Percentiles rank a stretch among this genome's conserved stretches.
phyloP scores from a whole-genome alignment of 2,797 vertebrate genomes.

The Amazona ochrocephala region DNA sequence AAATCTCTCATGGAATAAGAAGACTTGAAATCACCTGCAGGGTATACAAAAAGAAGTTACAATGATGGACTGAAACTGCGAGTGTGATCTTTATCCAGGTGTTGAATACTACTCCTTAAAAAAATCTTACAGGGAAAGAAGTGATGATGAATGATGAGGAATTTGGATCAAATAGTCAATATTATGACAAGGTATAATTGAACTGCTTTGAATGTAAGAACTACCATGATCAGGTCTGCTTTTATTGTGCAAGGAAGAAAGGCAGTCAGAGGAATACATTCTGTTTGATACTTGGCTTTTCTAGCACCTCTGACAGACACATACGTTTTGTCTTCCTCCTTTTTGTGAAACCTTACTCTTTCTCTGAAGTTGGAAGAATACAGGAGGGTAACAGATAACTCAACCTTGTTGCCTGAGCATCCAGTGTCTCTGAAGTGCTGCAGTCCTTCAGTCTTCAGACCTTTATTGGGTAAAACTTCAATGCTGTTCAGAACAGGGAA shows the following conservation, averaged over 20 bases:
- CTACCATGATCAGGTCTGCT: background rate
- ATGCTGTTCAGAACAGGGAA: background rate
- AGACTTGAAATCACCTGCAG: background rate
- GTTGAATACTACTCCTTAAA: background rate
- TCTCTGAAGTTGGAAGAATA: background rate
- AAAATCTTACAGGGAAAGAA: background rate
- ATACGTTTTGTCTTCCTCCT: background rate
- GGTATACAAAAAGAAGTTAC: background rate
- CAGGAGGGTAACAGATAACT: background rate
- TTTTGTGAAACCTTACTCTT: background rate
- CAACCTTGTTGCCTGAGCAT: background rate
- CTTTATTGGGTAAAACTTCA: background rate
- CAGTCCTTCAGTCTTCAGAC: background rate
- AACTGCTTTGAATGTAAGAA: background rate
- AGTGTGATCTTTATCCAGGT: background rate
- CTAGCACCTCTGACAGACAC: background rate
- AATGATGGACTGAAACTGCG: background rate
- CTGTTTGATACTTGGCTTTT: background rate
- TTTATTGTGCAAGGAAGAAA: background rate
- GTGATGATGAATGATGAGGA: background rate
- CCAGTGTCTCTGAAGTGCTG: background rate
- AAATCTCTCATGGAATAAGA: background rate
- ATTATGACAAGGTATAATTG: background rate
- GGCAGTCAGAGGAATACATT: background rate
- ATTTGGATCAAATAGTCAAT: background rate